phyloP scores from a whole-genome alignment of 2,888 invertebrate species.

The Endomychus coccineus region DNA sequence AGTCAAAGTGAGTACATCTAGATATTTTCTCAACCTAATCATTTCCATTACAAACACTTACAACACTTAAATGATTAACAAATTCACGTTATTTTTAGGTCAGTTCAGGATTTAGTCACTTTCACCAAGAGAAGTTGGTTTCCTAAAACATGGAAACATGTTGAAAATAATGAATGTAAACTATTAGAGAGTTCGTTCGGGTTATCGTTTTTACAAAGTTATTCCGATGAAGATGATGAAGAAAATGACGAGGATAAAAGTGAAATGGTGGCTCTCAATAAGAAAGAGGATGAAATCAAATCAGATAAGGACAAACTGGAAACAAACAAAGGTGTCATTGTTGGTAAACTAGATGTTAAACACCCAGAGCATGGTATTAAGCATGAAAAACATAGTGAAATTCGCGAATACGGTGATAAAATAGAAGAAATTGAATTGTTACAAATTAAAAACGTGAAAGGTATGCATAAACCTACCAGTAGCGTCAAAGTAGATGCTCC shows the following conservation, averaged over 20 bases:
- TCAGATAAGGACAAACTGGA: too few species aligned
- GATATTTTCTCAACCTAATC: background rate
- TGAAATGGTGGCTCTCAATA: background rate
- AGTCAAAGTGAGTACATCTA: constrained; percentile 4
- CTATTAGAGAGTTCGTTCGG: constrained; percentile 37
- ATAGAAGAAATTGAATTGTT: constrained; percentile 3
- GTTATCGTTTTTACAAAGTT: constrained; percentile 37
- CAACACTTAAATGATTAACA: background rate
- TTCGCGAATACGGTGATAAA: constrained; percentile 8
- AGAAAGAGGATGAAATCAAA: background rate
- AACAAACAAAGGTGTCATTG: too few species aligned
- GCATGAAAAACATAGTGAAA: background rate
- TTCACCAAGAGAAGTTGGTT: constrained; percentile 31
- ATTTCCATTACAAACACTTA: background rate
- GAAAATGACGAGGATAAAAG: constrained; percentile 25
- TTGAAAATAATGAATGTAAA: constrained; percentile 22
- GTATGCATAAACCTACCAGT: too few species aligned
- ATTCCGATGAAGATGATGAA: constrained; percentile 36
- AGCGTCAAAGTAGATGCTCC: too few species aligned
- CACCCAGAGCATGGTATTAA: too few species aligned
- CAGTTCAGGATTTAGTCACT: background rate
- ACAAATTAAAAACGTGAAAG: too few species aligned
- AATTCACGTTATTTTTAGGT: background rate
- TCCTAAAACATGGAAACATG: constrained; percentile 30
- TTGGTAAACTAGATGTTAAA: too few species aligned